Base-by-base conservation (phyloP, 2,113 vertebrate species). In the Rhinichthys klamathensis region DNA sequence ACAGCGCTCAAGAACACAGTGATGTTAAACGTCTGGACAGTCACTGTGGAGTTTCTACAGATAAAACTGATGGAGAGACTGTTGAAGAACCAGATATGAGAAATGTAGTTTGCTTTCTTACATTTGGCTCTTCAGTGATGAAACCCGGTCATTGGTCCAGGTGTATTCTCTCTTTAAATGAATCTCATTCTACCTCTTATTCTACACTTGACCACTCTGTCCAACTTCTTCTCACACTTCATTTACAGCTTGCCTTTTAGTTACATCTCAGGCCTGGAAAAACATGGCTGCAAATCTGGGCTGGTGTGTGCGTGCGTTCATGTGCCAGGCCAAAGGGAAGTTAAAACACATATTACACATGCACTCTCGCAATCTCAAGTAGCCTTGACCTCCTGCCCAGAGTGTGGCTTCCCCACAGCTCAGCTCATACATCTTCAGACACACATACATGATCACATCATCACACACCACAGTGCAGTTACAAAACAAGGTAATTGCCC, bases 341-440 rank as follows among this genome's bases (percentile, higher is more conserved):
- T 82, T 78, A 77, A 86, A 88, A 76, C 90, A 77, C 82, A 87
- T 85, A 87, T 85, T 80, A 90, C 82, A 58, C 54, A n/a, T n/a
- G n/a, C n/a, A 60, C 73, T 77, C 80, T 87, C 35, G 76, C 90
- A 89, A 89, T 91, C 41, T 85, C 67, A 82, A 81, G 85, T 87
- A 88, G 84, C 89, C 87, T 91, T 93, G 90, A 92, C 92, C 90
- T 90, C 80, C 84, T 88, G 88, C 70, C 84, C 86, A 77, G 80
- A 89, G 85, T 78, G 76, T 65, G 84, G 85, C 85, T 86, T 89
- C 86, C 87, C 82, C 89, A 72, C 72, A 81, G 80, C 89, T 91
- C 82, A 87, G 80, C 87, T 83, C 85, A 85, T 78, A 72, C 83
- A 82, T 44, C 72, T 70, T 75, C 84, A 82, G 86, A 63, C 87